Percentiles rank a stretch among this genome's conserved stretches.
Conservation (phyloP, 2,888 invertebrate genomes). For the Fabriciana adippe region DNA sequence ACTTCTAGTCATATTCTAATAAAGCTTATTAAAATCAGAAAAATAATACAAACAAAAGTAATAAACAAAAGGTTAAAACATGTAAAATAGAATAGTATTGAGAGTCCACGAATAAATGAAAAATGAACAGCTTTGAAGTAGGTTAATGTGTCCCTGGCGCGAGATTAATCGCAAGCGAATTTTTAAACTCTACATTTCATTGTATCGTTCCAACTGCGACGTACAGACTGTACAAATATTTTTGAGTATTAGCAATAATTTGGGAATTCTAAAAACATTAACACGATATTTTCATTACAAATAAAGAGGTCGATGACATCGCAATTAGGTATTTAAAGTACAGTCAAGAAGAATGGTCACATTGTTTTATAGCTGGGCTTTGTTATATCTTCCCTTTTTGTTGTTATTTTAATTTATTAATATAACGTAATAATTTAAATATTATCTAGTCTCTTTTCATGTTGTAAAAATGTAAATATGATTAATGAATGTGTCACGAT, state of each 20-base stretch:
- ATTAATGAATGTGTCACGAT: background rate
- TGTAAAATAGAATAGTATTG: slow-evolving; percentile 4
- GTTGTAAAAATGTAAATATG: too few species aligned
- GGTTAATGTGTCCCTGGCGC: slow-evolving; percentile 18
- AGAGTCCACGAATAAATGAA: slow-evolving; percentile 9
- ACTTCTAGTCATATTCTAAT: too few species aligned
- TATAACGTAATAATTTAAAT: too few species aligned
- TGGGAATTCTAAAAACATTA: slow-evolving; percentile 19
- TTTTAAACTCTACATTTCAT: slow-evolving; percentile 5
- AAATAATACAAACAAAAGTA: background rate
- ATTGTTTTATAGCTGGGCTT: background rate
- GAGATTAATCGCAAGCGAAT: slow-evolving; percentile 9
- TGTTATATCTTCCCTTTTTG: background rate
- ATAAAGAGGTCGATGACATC: slow-evolving; percentile 50
- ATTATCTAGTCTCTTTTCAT: too few species aligned
- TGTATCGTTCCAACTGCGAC: background rate
- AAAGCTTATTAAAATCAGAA: too few species aligned
- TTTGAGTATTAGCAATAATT: background rate
- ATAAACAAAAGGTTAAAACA: slow-evolving; percentile 2
- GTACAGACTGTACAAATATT: slow-evolving; percentile 3
- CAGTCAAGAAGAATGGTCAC: slow-evolving; percentile 16
- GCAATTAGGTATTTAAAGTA: slow-evolving; percentile 36
- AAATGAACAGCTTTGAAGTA: slow-evolving; percentile 8
- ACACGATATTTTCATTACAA: slow-evolving; percentile 42
- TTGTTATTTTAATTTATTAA: too few species aligned